These are phyloP conservation scores for Heliconius nattereri DNA, from an alignment of 1,140 invertebrate genomes.

Conservation along the genomic window DNA sequence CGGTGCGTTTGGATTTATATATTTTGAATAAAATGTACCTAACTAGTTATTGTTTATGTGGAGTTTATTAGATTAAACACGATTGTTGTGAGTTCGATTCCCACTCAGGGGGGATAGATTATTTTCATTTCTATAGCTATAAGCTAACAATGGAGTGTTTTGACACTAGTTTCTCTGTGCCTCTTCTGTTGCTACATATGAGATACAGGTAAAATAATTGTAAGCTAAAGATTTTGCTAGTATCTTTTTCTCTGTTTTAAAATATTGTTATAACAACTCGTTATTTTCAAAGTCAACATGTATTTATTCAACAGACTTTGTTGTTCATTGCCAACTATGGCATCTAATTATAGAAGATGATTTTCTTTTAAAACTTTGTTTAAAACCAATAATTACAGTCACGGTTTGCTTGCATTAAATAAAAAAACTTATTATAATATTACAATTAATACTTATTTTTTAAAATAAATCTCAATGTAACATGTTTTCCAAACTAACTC, in stretches of 20 bases:
- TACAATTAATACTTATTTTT: no score
- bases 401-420: no score
- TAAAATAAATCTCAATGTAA: no score
- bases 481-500: no score
- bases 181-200: no score
- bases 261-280: not conserved
- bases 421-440: no score
- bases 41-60: not conserved
- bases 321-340: not conserved
- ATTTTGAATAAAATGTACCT: no score
- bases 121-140: not conserved
- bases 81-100: not conserved
- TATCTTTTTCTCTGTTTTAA: not conserved
- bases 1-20: no score
- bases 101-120: not conserved
- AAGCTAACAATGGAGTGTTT: not conserved
- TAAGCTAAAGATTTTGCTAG: not conserved
- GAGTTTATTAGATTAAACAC: not conserved
- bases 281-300: not conserved
- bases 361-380: not conserved
- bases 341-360: not conserved
- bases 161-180: not conserved
- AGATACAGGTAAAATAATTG: not conserved
- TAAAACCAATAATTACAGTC: not conserved
- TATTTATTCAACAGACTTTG: not conserved